phyloP scores from a whole-genome alignment of 2,888 invertebrate species.

The Macroteleia sp. region DNA sequence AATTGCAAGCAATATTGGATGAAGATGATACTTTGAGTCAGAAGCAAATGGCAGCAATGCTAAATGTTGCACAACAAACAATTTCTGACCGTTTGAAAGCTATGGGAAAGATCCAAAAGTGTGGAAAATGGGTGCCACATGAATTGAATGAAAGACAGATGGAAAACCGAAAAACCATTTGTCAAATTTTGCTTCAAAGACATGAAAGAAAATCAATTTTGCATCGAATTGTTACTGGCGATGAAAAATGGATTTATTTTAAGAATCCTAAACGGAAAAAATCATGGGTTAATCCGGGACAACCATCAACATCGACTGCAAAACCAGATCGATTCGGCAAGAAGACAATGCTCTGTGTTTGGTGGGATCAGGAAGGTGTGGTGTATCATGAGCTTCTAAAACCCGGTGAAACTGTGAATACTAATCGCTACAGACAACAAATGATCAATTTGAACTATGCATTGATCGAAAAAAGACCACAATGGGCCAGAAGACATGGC shows the following conservation, averaged over 20 bases:
- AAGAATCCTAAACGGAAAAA: constrained; percentile 46
- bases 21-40: too few relatives aligned
- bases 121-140: constrained; percentile 11
- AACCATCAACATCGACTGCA: constrained; percentile 54
- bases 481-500: constrained; percentile 13
- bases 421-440: constrained; percentile 4
- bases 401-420: constrained; percentile 10
- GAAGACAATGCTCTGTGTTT: not conserved
- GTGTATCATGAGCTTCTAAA: not conserved
- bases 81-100: too few relatives aligned
- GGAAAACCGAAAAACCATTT: constrained; percentile 7
- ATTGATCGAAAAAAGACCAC: constrained; percentile 12
- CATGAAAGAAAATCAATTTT: constrained; percentile 7
- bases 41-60: too few relatives aligned
- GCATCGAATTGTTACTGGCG: constrained; percentile 26
- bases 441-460: constrained; percentile 6
- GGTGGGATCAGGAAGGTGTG: not conserved
- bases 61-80: too few relatives aligned
- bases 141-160: constrained; percentile 17
- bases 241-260: constrained; percentile 30
- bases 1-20: too few relatives aligned
- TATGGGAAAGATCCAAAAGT: too few relatives aligned
- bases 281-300: constrained; percentile 53
- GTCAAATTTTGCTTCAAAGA: constrained; percentile 2
- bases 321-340: constrained; percentile 51